Evolutionary conservation across 2,113 vertebrate species (phyloP).

Genomic region (Turnix velox): DNA sequence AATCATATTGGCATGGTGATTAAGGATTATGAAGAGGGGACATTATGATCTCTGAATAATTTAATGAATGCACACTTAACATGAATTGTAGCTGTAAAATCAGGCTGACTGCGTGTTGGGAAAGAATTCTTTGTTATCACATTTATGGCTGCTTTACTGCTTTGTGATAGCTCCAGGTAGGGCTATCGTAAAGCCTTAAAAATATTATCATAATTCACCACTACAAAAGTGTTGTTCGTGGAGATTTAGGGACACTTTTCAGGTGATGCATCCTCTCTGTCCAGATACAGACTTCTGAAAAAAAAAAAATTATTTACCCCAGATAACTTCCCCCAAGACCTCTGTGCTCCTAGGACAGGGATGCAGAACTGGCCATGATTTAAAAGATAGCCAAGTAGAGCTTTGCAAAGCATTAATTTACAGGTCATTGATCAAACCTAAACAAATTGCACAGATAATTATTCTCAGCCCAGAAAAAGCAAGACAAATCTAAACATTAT

Average conservation of each 20-base stretch:
- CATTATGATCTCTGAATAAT: constrained; percentile 43
- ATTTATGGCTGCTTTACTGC: constrained; percentile 24
- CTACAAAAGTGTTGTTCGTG: background rate
- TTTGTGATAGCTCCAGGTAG: constrained; percentile 23
- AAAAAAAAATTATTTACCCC: too few relatives aligned
- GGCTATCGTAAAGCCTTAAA: background rate
- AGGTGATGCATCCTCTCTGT: background rate
- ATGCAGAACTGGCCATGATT: too few relatives aligned
- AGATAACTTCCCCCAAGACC: too few relatives aligned
- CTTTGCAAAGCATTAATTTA: background rate
- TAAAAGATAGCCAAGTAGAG: background rate
- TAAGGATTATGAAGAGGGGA: constrained; percentile 38
- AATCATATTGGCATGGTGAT: constrained; percentile 37
- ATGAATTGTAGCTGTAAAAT: constrained; percentile 41
- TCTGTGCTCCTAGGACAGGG: background rate
- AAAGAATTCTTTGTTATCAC: constrained; percentile 16
- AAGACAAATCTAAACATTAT: background rate
- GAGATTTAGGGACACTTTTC: background rate
- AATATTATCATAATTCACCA: background rate
- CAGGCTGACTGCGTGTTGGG: background rate
- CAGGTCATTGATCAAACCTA: background rate
- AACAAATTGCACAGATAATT: background rate
- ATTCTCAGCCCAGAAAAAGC: background rate
- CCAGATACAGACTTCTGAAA: background rate
- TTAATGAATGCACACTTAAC: constrained; percentile 44